phyloP scores from a whole-genome alignment of 2,797 vertebrate genomes.

The Scomberomorus guttatus region DNA sequence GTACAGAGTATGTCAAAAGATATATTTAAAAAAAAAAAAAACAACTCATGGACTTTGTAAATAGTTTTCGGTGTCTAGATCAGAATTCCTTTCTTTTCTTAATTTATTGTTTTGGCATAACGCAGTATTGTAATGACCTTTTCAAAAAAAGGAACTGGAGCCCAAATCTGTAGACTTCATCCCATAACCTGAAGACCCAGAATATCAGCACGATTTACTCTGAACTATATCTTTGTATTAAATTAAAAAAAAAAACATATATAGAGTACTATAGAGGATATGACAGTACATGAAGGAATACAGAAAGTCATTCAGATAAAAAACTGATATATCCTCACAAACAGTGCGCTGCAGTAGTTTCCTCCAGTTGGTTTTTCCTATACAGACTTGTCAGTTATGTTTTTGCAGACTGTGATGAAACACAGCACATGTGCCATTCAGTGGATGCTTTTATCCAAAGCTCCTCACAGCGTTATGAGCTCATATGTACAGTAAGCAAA shows the following conservation, averaged over 20 bases:
- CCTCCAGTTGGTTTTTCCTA: slow-evolving; percentile 21
- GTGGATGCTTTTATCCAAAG: slow-evolving; percentile 28
- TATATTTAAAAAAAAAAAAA: slow-evolving; percentile 30
- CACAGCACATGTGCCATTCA: slow-evolving; percentile 40
- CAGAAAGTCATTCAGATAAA: background rate
- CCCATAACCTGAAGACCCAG: slow-evolving; percentile 50
- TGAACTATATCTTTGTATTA: slow-evolving; percentile 46
- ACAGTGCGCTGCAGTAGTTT: slow-evolving; percentile 13
- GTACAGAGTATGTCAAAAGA: slow-evolving; percentile 89
- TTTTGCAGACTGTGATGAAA: slow-evolving; percentile 41
- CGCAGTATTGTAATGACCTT: slow-evolving; percentile 73
- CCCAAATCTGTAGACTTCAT: slow-evolving; percentile 85
- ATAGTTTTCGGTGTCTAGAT: slow-evolving; percentile 73
- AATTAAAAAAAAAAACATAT: slow-evolving; percentile 17
- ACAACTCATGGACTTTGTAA: slow-evolving; percentile 76
- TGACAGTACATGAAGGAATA: background rate
- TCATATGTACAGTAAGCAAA: slow-evolving; percentile 31
- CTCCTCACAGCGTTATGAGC: slow-evolving; percentile 47
- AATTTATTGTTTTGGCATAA: slow-evolving; percentile 46
- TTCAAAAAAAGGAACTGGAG: slow-evolving; percentile 83
- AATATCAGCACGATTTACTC: slow-evolving; percentile 47
- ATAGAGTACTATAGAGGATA: background rate
- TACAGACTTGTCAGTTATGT: background rate
- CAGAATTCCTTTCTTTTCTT: slow-evolving; percentile 47
- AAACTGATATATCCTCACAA: slow-evolving; percentile 5